Base-by-base conservation (phyloP, 2,113 vertebrate genomes). In the Urocitellus parryii region DNA sequence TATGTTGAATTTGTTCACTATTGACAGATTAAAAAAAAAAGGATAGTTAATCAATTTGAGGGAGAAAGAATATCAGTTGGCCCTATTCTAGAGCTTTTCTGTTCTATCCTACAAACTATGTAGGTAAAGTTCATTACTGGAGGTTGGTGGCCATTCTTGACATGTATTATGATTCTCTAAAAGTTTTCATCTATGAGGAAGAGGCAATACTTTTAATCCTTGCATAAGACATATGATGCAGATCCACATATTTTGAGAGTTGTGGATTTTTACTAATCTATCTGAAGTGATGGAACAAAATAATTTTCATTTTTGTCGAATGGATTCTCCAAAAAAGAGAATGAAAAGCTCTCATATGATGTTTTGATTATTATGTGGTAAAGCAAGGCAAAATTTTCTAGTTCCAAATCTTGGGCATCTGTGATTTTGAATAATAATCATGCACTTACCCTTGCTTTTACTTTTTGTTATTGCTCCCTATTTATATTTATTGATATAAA, bases 401-500 rank as follows among this genome's bases (percentile, higher is more conserved):
- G 27, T n/a, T 63, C 17, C 29, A 67, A 81, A 45, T 61, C 51
- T 82, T 42, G 12, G 14, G 13, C 29, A 53, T 81, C 12, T 79
- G 9, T 77, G 53, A 39, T 77, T 96, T 96, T 96, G 34, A 48
- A 73, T 34, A 22, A 67, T 78, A 58, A 80, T 80, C 42, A 72
- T 80, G 56, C 95, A 39, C 88, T 97, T 95, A 97, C 34, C 37
- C 70, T 94, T 87, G 58, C 84, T 96, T 87, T 98, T 92, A 76
- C 56, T 90, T 96, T 95, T 96, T 92, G 5, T 88, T 94, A 74
- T 80, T 34, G 65, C 79, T 97, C 25, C 25, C 27, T n/a, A 94
- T 94, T 92, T 78, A 74, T 94, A 88, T 94, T 95, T 97, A 95
- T 94, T 88, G 84, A 96, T 95, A 97, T 4, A 92, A 94, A 94